Conservation (phyloP, 2,888 invertebrate species). For the Thyatira batis region DNA sequence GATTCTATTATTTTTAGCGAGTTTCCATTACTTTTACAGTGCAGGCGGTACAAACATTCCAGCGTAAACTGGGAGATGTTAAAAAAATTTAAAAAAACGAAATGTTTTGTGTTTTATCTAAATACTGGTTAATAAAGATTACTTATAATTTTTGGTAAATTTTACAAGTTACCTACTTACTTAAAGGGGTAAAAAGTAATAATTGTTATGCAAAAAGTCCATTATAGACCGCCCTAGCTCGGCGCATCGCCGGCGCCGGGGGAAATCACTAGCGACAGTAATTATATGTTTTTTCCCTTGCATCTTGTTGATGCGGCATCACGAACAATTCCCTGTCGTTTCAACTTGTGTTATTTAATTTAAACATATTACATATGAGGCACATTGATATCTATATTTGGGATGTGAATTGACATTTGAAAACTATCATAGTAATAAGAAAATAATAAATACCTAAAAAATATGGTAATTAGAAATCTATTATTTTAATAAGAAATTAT, state of each 20-base stretch:
- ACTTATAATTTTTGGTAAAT: too few relatives aligned
- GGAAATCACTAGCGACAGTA: slow-evolving; percentile 70
- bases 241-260: slow-evolving; percentile 38
- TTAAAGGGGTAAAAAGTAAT: slow-evolving; percentile 16
- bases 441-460: too few relatives aligned
- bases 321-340: slow-evolving; percentile 2
- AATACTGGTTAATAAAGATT: too few relatives aligned
- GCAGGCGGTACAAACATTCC: slow-evolving; percentile 1
- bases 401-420: too few relatives aligned
- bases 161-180: too few relatives aligned
- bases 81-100: not conserved
- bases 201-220: slow-evolving; percentile 32
- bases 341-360: slow-evolving; percentile 3
- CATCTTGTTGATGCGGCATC: slow-evolving; percentile 29
- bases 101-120: too few relatives aligned
- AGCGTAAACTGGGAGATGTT: not conserved
- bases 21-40: slow-evolving; percentile 50
- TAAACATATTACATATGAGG: not conserved
- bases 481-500: too few relatives aligned
- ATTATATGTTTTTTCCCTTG: slow-evolving; percentile 54
- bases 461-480: too few relatives aligned
- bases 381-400: too few relatives aligned
- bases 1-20: slow-evolving; percentile 49
- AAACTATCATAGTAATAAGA: too few relatives aligned
- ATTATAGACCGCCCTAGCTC: slow-evolving; percentile 32